A percentile compares a stretch with the other conserved stretches of the same genome.
phyloP scores from a whole-genome alignment of 2,888 invertebrate species.

The Drosophila macrospina region DNA sequence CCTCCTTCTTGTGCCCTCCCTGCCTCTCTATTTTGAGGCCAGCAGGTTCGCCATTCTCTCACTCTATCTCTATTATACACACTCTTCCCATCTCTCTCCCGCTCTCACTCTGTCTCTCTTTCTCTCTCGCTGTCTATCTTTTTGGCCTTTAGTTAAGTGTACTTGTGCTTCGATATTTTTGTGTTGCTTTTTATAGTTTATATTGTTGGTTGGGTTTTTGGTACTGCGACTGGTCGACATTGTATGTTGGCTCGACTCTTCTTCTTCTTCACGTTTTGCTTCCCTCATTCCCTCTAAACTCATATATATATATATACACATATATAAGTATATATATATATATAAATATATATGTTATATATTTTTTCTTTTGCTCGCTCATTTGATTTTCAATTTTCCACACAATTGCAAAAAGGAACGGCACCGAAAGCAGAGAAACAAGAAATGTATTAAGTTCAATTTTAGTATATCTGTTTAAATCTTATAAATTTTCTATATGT shows the following conservation, averaged over 20 bases:
- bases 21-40: slow-evolving; percentile 8
- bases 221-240: slow-evolving; percentile 52
- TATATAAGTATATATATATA: neutral
- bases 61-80: slow-evolving; percentile 11
- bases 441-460: slow-evolving; percentile 66
- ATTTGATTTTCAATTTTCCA: slow-evolving; percentile 80
- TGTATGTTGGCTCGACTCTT: slow-evolving; percentile 41
- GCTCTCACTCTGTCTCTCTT: slow-evolving; percentile 2
- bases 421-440: slow-evolving; percentile 32
- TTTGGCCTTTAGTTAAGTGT: slow-evolving; percentile 76
- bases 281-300: slow-evolving; percentile 26
- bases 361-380: slow-evolving; percentile 42
- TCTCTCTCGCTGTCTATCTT: slow-evolving; percentile 48
- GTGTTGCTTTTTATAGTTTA: slow-evolving; percentile 77
- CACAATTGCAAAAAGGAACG: slow-evolving; percentile 71
- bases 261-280: slow-evolving; percentile 11
- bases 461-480: slow-evolving; percentile 55
- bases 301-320: slow-evolving; percentile 3
- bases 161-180: slow-evolving; percentile 74
- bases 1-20: neutral
- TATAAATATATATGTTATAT: slow-evolving; percentile 7
- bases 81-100: slow-evolving; percentile 1
- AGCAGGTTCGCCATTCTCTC: slow-evolving; percentile 36
- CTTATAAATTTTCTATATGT: slow-evolving; percentile 36
- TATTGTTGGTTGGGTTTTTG: slow-evolving; percentile 61